Conservation (phyloP, 2,797 vertebrate species). For the Eleutherodactylus coqui region DNA sequence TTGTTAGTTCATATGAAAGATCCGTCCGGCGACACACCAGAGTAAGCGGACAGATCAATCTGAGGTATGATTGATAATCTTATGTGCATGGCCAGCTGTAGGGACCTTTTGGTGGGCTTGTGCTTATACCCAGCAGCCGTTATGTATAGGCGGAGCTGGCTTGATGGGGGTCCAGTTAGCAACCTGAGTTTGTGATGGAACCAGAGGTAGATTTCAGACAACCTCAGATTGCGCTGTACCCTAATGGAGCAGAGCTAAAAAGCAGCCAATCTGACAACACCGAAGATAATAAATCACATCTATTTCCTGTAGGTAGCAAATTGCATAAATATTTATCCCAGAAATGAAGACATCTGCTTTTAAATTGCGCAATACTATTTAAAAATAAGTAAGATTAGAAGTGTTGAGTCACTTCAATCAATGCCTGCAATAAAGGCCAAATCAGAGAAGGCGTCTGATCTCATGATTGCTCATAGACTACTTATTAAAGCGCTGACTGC, state of each 20-base stretch:
- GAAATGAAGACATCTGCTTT: background rate
- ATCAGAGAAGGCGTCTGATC: background rate
- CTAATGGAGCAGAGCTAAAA: background rate
- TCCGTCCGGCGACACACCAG: too few species aligned
- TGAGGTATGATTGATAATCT: too few species aligned
- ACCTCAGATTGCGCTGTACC: background rate
- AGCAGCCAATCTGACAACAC: background rate
- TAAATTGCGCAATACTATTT: background rate
- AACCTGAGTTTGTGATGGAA: background rate
- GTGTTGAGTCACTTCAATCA: background rate
- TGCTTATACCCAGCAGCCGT: background rate
- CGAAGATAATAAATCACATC: background rate
- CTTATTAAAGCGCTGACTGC: background rate
- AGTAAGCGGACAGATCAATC: too few species aligned
- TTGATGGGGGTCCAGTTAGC: background rate
- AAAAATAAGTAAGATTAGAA: background rate
- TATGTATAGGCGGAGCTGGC: background rate
- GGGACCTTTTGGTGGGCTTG: background rate
- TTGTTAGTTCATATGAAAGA: too few species aligned
- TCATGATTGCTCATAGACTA: background rate
- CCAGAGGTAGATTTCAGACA: background rate
- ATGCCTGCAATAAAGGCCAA: background rate
- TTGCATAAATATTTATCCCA: background rate
- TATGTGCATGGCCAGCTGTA: too few species aligned
- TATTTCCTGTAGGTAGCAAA: background rate